A percentile compares a stretch with the other conserved stretches of the same genome.
These are phyloP conservation scores for Vespertilio murinus DNA, from an alignment of 2,797 vertebrate species.

Conservation along the genomic window DNA sequence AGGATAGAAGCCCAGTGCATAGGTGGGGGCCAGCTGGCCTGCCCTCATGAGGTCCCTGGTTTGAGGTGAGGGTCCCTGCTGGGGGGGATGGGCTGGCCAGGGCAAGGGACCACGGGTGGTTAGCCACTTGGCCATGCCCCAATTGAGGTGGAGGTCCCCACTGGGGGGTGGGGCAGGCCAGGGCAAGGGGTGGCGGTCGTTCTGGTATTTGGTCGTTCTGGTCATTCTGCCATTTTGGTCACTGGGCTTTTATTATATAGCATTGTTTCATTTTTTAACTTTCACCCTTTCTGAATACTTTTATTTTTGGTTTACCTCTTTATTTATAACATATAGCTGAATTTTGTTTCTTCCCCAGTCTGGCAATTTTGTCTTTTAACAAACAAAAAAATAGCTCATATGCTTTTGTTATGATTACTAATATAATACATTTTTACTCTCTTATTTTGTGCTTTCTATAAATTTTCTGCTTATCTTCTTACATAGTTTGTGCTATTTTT, in stretches of 20 bases:
- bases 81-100: too few relatives aligned
- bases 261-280: not conserved
- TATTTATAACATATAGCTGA: not conserved
- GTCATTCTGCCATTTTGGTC: too few relatives aligned
- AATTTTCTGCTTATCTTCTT: conserved; percentile 26
- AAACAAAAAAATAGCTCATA: not conserved
- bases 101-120: accelerated
- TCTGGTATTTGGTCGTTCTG: too few relatives aligned
- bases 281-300: not conserved
- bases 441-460: conserved; percentile 33
- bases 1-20: too few relatives aligned
- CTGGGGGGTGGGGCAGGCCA: too few relatives aligned
- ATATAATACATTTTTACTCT: not conserved
- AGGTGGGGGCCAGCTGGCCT: too few relatives aligned
- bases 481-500: not conserved
- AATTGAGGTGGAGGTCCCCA: too few relatives aligned
- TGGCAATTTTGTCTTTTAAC: conserved; percentile 5
- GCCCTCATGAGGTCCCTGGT: too few relatives aligned
- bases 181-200: accelerated
- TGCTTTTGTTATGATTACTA: not conserved
- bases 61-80: too few relatives aligned
- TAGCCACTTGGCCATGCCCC: too few relatives aligned
- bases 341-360: not conserved
- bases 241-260: too few relatives aligned
- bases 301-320: not conserved